phyloP scores from a whole-genome alignment of 2,797 vertebrate genomes.

The Euphonia xanthogaster region DNA sequence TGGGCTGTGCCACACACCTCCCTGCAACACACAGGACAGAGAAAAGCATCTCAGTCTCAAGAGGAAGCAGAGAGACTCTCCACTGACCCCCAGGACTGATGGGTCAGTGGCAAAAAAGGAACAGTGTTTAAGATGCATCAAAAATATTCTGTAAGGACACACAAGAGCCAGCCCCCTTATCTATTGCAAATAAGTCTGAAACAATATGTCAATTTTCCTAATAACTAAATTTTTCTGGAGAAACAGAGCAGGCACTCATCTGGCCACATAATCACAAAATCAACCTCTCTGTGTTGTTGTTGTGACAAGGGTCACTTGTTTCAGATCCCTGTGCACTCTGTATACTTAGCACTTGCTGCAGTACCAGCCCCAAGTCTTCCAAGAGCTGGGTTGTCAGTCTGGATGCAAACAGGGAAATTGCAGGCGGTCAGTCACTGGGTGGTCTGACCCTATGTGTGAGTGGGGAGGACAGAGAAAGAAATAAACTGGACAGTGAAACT shows the following conservation, averaged over 20 bases:
- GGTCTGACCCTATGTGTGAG: neutral
- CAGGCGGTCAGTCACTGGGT: neutral
- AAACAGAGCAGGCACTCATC: neutral
- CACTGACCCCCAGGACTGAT: neutral
- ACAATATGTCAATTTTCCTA: neutral
- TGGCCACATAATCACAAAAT: neutral
- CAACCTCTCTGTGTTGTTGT: neutral
- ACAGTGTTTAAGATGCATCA: neutral
- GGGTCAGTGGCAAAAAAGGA: neutral
- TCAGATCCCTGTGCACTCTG: neutral
- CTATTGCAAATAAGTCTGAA: neutral
- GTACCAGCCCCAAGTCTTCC: neutral
- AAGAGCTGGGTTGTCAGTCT: neutral
- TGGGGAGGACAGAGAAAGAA: neutral
- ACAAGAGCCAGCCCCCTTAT: neutral
- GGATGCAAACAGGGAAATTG: neutral
- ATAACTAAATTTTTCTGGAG: neutral
- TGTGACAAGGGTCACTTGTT: neutral
- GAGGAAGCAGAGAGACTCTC: neutral
- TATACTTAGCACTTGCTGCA: neutral
- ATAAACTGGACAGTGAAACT: neutral
- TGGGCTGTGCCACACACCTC: neutral
- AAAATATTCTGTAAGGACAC: neutral
- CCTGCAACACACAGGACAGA: fast-evolving
- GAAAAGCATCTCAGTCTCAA: neutral